phyloP scores from a whole-genome alignment of 2,113 vertebrate species.

The Cyanoliseus patagonus region DNA sequence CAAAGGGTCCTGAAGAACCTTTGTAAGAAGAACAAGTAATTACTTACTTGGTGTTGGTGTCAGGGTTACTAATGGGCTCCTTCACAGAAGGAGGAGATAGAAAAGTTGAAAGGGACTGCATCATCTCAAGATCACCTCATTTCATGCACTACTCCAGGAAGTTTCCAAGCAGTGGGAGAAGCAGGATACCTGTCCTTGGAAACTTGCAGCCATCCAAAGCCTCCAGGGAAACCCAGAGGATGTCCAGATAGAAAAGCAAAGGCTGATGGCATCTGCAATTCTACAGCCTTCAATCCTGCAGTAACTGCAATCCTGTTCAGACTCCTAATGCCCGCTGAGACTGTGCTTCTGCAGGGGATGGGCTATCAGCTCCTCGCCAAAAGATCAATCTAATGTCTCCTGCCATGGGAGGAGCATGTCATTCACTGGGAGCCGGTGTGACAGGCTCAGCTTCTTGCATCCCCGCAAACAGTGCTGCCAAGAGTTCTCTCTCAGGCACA shows the following conservation, averaged over 20 bases:
- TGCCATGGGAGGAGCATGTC: neutral
- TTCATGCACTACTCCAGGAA: neutral
- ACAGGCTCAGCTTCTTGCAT: neutral
- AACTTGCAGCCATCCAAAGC: neutral
- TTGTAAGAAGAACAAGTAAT: neutral
- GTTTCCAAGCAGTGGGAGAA: neutral
- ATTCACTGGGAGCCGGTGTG: neutral
- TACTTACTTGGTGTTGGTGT: neutral
- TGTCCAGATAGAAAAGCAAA: neutral
- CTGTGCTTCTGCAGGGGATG: accelerated
- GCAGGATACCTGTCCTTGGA: neutral
- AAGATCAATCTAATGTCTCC: neutral
- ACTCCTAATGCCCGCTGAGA: neutral
- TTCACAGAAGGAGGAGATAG: neutral
- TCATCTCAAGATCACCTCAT: neutral
- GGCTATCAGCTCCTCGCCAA: neutral
- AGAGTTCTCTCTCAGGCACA: neutral
- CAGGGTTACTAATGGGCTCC: neutral
- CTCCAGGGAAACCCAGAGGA: neutral
- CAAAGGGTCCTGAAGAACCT: neutral
- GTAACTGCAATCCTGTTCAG: neutral
- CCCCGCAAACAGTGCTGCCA: neutral
- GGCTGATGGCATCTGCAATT: neutral
- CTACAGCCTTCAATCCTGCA: neutral
- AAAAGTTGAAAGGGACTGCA: neutral